phyloP scores from a whole-genome alignment of 2,113 vertebrate genomes.

The Tauraco erythrolophus region DNA sequence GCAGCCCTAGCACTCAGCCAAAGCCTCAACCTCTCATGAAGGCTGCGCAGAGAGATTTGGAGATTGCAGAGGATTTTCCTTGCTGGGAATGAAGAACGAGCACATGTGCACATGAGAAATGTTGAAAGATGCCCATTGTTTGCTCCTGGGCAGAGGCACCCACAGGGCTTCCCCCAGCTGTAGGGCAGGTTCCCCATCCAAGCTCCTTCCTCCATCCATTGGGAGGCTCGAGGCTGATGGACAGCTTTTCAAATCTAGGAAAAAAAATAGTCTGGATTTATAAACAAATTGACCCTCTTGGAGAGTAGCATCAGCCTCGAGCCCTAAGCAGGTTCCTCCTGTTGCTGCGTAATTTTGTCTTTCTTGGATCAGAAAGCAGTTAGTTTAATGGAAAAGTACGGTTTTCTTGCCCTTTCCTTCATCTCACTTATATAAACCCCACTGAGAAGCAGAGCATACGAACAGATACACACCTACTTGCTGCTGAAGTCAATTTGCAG shows the following conservation, averaged over 20 bases:
- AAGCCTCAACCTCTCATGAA: background rate
- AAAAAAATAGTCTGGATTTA: background rate
- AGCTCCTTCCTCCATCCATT: background rate
- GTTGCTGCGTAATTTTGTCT: background rate
- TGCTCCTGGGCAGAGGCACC: background rate
- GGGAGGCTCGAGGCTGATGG: background rate
- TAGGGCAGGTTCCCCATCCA: background rate
- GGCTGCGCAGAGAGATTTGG: background rate
- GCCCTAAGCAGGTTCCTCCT: background rate
- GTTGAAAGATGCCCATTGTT: accelerated
- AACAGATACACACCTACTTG: background rate
- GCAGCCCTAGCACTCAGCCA: background rate
- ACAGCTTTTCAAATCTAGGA: background rate
- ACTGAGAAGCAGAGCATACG: background rate
- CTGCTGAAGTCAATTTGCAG: background rate
- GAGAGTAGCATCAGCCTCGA: background rate
- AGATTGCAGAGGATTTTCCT: background rate
- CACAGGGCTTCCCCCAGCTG: background rate
- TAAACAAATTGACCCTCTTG: background rate
- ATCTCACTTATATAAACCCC: background rate
- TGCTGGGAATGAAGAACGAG: background rate
- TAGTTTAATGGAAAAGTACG: background rate
- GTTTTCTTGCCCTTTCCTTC: background rate
- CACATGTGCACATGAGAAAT: accelerated
- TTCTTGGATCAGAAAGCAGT: background rate